These are phyloP conservation scores for Trididemnum miniatum DNA, from an alignment of 23 tunicate genomes.

Conservation along the genomic window DNA sequence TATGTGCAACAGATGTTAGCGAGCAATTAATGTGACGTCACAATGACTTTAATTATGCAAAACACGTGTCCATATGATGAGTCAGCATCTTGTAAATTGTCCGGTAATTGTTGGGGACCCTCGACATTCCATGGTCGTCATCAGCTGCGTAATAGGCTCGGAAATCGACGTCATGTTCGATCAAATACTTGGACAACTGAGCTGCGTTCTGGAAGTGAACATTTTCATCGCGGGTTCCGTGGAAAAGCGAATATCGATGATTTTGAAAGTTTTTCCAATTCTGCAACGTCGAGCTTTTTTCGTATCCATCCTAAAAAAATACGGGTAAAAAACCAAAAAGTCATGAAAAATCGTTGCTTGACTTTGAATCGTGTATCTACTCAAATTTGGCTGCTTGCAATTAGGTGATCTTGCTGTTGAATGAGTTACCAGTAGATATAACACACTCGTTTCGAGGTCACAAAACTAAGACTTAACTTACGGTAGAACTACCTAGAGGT, in stretches of 20 bases:
- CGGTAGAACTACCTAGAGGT: no score
- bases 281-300: constrained; percentile 50
- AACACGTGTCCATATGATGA: constrained; percentile 28
- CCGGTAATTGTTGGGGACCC: constrained; percentile 54
- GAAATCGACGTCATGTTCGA: constrained; percentile 61
- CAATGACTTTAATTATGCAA: no score
- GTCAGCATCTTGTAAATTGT: constrained; percentile 65
- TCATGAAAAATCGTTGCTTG: no score
- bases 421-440: no score
- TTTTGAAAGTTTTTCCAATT: constrained; percentile 40
- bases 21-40: no score
- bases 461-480: no score
- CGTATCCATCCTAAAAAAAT: constrained; percentile 55
- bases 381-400: no score
- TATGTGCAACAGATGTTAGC: no score
- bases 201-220: constrained; percentile 90
- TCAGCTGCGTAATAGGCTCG: constrained; percentile 71
- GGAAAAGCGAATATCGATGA: constrained; percentile 57
- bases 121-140: constrained; percentile 51
- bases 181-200: constrained; percentile 51
- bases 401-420: no score
- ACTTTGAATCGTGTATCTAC: no score
- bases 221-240: constrained; percentile 85
- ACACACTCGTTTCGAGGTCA: no score
- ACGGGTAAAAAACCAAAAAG: no score